Evolutionary conservation across 2,888 invertebrate species (phyloP), one percentile per base, ranked within the genome.

Genomic region (Brachypterus glaber): DNA sequence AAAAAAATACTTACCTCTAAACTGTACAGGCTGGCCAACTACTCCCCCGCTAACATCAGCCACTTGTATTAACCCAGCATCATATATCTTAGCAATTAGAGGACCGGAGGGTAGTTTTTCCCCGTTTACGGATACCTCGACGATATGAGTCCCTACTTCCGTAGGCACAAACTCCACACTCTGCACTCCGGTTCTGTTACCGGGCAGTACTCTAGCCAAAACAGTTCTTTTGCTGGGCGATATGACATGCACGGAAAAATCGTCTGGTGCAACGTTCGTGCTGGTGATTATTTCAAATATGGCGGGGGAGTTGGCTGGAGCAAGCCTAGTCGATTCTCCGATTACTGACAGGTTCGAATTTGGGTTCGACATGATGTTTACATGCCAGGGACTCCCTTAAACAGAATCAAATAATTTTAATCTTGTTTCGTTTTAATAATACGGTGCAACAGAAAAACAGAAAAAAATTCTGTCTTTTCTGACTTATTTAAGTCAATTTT

Each of bases 11-110:
- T 51, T 69, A 92, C 92, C 91, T 79, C 86, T 80, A 67, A 98
- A 97, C 67, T 95, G 92, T 60, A 93, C 91, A 45, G 92, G 89
- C 66, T 95, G 90, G 37, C 95, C 95, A 25, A 96, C 91, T 44
- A 89, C 82, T 42, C 92, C 95, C 56, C 86, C 89, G 53, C 89
- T 85, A 18, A 96, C 86, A 63, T 95, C 91, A 37, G 92, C 88
- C 49, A 97, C 90, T 70, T 87, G 83, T 59, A 97, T 93, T 48
- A 92, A 76, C 49, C 87, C 84, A 46, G 93, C 82, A 65, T 95
- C 92, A 69, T 93, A 96, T 31, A 91, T 93, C 71, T 93, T 91
- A 52, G 92, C 91, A 44, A 90, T 79, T 46, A 93, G 75, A 9
- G 93, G 93, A 13, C 90, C 90, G 36, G 87, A 88, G 48, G 85